These are phyloP conservation scores for Callospermophilus lateralis DNA, from an alignment of 2,113 vertebrate genomes.

Conservation along the genomic window DNA sequence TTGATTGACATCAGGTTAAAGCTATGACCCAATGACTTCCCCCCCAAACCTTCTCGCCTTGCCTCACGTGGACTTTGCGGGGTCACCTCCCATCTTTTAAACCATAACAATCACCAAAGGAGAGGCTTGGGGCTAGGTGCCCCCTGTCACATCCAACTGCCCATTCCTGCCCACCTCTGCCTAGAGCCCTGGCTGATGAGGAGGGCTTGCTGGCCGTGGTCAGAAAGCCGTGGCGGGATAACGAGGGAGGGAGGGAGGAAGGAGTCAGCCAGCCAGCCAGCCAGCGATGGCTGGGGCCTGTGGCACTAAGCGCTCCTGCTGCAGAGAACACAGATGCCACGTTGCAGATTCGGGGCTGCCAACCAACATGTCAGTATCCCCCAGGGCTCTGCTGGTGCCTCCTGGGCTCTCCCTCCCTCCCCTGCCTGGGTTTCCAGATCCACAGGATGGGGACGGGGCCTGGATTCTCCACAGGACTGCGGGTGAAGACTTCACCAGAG, in stretches of 20 bases:
- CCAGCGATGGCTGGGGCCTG: background rate
- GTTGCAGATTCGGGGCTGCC: background rate
- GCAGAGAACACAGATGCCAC: rapidly evolving
- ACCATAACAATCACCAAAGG: background rate
- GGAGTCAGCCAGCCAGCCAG: too few relatives aligned
- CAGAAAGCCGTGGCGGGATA: background rate
- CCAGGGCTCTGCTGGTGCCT: background rate
- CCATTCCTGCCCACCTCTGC: background rate
- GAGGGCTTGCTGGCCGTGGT: background rate
- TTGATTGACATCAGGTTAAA: too few relatives aligned
- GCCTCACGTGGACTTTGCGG: too few relatives aligned
- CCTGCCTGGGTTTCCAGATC: background rate
- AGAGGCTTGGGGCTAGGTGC: background rate
- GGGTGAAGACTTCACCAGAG: rapidly evolving
- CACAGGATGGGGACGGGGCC: background rate
- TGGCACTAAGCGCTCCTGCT: background rate
- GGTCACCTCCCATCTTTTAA: too few relatives aligned
- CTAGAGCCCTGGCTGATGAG: background rate
- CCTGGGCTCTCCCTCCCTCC: background rate
- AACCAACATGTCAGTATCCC: background rate
- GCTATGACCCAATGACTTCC: too few relatives aligned
- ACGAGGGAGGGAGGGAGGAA: too few relatives aligned
- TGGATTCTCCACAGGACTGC: background rate
- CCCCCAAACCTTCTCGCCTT: too few relatives aligned
- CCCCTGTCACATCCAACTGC: background rate